These are phyloP conservation scores for Ceratotherium simum DNA, from an alignment of 2,113 vertebrate genomes.

Conservation along the genomic window DNA sequence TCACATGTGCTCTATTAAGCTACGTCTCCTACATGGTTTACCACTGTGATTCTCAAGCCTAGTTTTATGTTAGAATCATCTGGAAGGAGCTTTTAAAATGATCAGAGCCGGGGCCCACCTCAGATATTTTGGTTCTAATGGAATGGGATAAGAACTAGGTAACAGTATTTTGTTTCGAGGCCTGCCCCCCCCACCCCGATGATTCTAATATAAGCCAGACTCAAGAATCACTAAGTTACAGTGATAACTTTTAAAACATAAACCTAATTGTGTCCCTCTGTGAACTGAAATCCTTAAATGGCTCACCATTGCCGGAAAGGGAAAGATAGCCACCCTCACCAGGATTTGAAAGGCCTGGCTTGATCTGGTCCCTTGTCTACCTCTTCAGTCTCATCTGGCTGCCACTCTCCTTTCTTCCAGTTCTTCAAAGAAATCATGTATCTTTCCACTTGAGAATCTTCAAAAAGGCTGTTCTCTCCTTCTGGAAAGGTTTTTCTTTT, in stretches of 20 bases:
- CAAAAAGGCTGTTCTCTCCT: neutral
- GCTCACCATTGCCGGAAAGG: neutral
- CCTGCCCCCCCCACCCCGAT: too few relatives aligned
- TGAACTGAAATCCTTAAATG: neutral
- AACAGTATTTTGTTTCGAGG: neutral
- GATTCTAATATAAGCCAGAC: neutral
- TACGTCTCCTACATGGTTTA: neutral
- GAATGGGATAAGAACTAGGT: neutral
- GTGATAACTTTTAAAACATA: neutral
- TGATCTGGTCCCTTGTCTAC: neutral
- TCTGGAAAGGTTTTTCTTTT: neutral
- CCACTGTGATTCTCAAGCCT: neutral
- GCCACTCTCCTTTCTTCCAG: neutral
- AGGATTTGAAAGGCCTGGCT: neutral
- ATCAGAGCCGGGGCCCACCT: neutral
- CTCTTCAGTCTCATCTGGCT: too few relatives aligned
- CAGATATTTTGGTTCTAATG: neutral
- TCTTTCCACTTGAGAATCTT: neutral
- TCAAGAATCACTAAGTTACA: neutral
- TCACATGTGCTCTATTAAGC: neutral
- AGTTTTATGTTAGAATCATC: neutral
- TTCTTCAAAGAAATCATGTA: neutral
- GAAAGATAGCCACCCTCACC: neutral
- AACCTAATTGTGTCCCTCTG: neutral
- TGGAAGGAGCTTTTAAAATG: neutral